A percentile compares a stretch with the other conserved stretches of the same genome.
Conservation (phyloP, 2,113 vertebrate species). For the Connochaetes taurinus region DNA sequence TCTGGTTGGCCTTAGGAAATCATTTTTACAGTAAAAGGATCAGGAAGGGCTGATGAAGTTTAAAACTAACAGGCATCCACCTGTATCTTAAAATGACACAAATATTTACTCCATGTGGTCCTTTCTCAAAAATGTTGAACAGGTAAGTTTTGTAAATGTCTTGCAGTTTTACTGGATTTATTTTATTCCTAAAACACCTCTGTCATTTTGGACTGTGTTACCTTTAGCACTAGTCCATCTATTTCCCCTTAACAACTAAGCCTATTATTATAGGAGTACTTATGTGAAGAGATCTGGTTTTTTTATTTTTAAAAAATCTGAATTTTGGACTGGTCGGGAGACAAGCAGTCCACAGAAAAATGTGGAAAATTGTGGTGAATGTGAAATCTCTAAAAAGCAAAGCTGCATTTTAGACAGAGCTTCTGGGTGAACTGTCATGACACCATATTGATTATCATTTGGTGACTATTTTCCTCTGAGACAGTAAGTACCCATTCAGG, state of each 20-base stretch:
- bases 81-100: not conserved
- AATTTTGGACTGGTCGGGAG: conserved; percentile 60
- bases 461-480: conserved; percentile 34
- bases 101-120: not conserved
- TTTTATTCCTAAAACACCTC: conserved; percentile 51
- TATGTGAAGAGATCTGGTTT: conserved; percentile 39
- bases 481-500: conserved; percentile 42
- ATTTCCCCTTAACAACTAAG: not conserved
- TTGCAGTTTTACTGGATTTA: conserved; percentile 8
- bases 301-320: conserved; percentile 21
- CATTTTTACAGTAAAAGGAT: conserved; percentile 24
- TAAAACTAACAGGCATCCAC: not conserved
- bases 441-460: conserved; percentile 35
- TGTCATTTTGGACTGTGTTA: conserved; percentile 38
- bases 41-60: not conserved
- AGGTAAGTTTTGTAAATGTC: not conserved
- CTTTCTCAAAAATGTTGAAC: not conserved
- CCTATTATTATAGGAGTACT: conserved; percentile 36
- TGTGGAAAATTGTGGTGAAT: not conserved
- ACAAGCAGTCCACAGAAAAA: not conserved
- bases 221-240: conserved; percentile 49
- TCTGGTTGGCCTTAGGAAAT: conserved; percentile 19
- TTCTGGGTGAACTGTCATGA: not conserved
- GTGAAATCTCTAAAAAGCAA: not conserved
- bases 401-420: not conserved